Percentiles rank a stretch among this genome's conserved stretches.
These are phyloP conservation scores for Pachyuromys duprasi DNA, from an alignment of 2,797 vertebrate species.

Conservation along the genomic window DNA sequence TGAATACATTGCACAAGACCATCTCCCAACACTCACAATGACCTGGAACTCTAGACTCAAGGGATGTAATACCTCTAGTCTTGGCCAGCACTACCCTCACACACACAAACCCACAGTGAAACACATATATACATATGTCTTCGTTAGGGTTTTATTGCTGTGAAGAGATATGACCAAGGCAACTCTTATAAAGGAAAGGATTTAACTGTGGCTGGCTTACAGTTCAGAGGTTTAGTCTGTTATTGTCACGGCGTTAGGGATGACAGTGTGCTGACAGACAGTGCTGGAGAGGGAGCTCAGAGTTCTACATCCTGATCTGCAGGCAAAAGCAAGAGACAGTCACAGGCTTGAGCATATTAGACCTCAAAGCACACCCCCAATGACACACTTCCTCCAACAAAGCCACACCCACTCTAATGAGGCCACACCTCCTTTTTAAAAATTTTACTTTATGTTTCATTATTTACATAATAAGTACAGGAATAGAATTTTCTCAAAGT, in stretches of 20 bases:
- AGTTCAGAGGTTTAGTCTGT: background rate
- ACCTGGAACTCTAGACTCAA: background rate
- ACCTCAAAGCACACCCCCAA: background rate
- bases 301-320: background rate
- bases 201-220: background rate
- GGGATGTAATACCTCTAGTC: background rate
- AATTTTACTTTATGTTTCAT: constrained; percentile 81
- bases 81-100: background rate
- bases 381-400: background rate
- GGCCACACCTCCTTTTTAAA: background rate
- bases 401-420: background rate
- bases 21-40: too few species aligned
- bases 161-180: background rate
- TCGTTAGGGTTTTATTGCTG: background rate
- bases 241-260: background rate
- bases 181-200: background rate
- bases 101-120: background rate
- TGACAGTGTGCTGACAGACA: background rate
- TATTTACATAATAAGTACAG: constrained; percentile 78
- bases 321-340: background rate
- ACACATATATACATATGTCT: background rate
- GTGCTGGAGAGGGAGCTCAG: background rate
- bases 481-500: constrained; percentile 78
- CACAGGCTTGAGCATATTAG: background rate
- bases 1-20: too few species aligned